These are phyloP conservation scores for Platysteira castanea DNA, from an alignment of 2,113 vertebrate species.

Conservation along the genomic window DNA sequence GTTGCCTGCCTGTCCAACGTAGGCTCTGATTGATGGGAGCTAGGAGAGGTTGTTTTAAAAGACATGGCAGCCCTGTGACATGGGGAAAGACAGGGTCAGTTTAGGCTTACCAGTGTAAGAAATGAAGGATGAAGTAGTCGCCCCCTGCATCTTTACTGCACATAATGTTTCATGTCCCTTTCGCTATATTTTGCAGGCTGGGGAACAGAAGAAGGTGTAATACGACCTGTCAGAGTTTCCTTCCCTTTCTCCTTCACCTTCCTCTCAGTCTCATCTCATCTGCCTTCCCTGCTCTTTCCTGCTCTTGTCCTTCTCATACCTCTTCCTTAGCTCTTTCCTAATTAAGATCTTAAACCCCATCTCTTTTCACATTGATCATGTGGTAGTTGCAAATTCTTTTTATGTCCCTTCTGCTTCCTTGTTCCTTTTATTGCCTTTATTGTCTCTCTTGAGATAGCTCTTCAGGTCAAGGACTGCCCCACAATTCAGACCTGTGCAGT, in stretches of 20 bases:
- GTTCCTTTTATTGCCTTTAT: background rate
- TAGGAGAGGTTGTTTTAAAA: background rate
- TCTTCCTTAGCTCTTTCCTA: background rate
- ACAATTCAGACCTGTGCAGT: background rate
- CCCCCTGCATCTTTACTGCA: background rate
- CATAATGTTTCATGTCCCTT: background rate
- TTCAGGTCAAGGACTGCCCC: background rate
- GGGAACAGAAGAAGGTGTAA: background rate
- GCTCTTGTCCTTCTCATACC: background rate
- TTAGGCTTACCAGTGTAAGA: background rate
- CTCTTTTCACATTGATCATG: background rate
- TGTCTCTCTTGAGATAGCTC: background rate
- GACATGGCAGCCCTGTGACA: fast-evolving
- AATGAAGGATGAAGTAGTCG: background rate
- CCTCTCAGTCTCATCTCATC: background rate
- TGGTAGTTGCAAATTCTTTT: background rate
- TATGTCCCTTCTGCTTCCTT: background rate
- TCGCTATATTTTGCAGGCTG: background rate
- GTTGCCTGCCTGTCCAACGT: background rate
- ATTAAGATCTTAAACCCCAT: background rate
- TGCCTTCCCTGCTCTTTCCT: background rate
- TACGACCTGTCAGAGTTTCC: background rate
- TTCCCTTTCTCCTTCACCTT: background rate
- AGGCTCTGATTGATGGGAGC: background rate
- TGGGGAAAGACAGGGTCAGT: background rate